phyloP scores from a whole-genome alignment of 2,797 vertebrate genomes.

The Paedocypris micromegethes region DNA sequence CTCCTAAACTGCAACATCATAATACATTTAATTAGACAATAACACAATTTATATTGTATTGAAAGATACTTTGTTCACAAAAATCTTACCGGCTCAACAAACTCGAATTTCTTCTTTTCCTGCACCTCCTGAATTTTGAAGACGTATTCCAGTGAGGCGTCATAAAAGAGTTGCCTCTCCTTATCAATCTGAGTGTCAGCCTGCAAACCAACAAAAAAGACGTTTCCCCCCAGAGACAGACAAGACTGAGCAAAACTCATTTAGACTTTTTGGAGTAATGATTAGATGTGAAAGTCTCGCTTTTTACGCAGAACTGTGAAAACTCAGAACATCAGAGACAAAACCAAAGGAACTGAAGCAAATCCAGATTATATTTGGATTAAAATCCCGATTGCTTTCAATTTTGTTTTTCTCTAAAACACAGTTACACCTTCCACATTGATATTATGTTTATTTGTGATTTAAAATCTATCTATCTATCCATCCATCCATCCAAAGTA shows the following conservation, averaged over 20 bases:
- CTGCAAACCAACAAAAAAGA: slow-evolving; percentile 57
- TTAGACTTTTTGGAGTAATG: slow-evolving; percentile 37
- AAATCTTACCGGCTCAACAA: slow-evolving; percentile 90
- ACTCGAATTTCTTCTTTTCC: slow-evolving; percentile 98
- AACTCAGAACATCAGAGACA: slow-evolving; percentile 27
- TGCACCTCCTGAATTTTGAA: slow-evolving; percentile 99
- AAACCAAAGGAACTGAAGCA: slow-evolving; percentile 7
- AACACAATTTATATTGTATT: no score
- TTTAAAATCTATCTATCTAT: no score
- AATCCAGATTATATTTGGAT: no score
- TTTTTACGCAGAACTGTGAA: slow-evolving; percentile 14
- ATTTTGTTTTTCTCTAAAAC: no score
- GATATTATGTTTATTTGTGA: no score
- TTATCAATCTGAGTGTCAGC: slow-evolving; percentile 88
- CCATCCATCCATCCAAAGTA: no score
- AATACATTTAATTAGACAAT: no score
- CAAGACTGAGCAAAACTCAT: slow-evolving; percentile 10
- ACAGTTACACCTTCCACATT: no score
- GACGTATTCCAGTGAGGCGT: slow-evolving; percentile 92
- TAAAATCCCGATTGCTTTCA: no score
- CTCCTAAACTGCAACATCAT: no score
- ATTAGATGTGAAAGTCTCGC: slow-evolving; percentile 35
- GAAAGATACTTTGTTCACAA: background rate
- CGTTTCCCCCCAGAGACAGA: slow-evolving; percentile 23
- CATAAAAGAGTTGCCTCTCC: slow-evolving; percentile 90